Conservation (phyloP, 2,888 invertebrate genomes). For the Plagodis dolabraria region DNA sequence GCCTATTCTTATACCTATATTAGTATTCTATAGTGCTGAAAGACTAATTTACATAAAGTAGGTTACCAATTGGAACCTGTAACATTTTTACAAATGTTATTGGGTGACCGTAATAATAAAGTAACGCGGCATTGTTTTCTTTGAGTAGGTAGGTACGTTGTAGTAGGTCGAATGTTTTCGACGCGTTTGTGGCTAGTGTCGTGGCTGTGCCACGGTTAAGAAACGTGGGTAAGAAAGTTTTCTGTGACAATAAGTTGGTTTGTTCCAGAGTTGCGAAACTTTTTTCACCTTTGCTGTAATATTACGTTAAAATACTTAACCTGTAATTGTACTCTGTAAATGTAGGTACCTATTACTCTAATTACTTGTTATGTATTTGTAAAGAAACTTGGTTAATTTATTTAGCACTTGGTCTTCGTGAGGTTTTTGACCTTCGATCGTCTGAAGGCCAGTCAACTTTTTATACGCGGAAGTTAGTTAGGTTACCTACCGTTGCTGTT, state of each 20-base stretch:
- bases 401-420: slow-evolving; percentile 29
- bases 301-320: too few species aligned
- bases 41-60: too few species aligned
- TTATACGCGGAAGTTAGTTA: slow-evolving; percentile 56
- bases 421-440: slow-evolving; percentile 48
- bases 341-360: too few species aligned
- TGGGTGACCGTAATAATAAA: slow-evolving; percentile 24
- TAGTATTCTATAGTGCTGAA: too few species aligned
- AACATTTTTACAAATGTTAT: too few species aligned
- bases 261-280: not conserved
- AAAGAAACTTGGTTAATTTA: too few species aligned
- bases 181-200: not conserved
- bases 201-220: slow-evolving; percentile 30
- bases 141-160: slow-evolving; percentile 9
- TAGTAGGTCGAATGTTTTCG: slow-evolving; percentile 17
- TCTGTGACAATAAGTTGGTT: slow-evolving; percentile 9
- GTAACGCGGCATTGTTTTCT: too few species aligned
- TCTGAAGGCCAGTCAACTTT: slow-evolving; percentile 64
- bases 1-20: too few species aligned
- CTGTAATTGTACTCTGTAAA: too few species aligned
- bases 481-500: slow-evolving; percentile 27
- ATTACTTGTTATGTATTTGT: too few species aligned
- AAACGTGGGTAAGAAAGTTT: slow-evolving; percentile 27
- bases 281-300: too few species aligned
- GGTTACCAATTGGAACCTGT: too few species aligned